Conservation (phyloP, 2,888 invertebrate species). For the Chrysolina americana region DNA sequence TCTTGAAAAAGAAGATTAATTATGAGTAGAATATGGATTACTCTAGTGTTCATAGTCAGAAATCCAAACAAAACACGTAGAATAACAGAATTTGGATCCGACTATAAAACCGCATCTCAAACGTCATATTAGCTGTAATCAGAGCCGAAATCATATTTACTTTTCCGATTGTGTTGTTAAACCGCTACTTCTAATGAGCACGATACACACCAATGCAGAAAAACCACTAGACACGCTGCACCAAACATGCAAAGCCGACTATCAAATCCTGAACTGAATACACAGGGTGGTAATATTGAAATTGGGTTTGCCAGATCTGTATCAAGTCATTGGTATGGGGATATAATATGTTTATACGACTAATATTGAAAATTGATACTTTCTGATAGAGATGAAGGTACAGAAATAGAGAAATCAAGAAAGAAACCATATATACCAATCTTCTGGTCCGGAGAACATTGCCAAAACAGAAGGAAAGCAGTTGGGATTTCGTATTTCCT, state of each 20-base stretch:
- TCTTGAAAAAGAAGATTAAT: too few relatives aligned
- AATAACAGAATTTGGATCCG: conserved; percentile 26
- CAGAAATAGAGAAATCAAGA: too few relatives aligned
- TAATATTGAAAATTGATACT: too few relatives aligned
- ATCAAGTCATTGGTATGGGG: too few relatives aligned
- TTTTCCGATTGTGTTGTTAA: conserved; percentile 19
- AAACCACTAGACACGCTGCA: neutral
- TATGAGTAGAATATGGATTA: too few relatives aligned
- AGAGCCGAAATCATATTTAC: neutral
- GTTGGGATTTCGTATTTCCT: too few relatives aligned
- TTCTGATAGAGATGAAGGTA: too few relatives aligned
- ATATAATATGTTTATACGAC: too few relatives aligned
- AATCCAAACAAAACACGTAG: neutral
- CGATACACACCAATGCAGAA: conserved; percentile 15
- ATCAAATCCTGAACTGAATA: neutral
- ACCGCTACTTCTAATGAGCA: conserved; percentile 2
- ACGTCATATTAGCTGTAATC: conserved; percentile 29
- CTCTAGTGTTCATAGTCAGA: neutral
- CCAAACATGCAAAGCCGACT: conserved; percentile 7
- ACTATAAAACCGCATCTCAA: conserved; percentile 28
- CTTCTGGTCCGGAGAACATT: too few relatives aligned
- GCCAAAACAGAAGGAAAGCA: too few relatives aligned
- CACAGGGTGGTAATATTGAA: neutral
- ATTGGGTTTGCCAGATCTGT: neutral
- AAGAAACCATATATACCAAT: too few relatives aligned